Evolutionary conservation across 2,797 vertebrate genomes (phyloP).

Genomic region (Pyrocephalus nanus): DNA sequence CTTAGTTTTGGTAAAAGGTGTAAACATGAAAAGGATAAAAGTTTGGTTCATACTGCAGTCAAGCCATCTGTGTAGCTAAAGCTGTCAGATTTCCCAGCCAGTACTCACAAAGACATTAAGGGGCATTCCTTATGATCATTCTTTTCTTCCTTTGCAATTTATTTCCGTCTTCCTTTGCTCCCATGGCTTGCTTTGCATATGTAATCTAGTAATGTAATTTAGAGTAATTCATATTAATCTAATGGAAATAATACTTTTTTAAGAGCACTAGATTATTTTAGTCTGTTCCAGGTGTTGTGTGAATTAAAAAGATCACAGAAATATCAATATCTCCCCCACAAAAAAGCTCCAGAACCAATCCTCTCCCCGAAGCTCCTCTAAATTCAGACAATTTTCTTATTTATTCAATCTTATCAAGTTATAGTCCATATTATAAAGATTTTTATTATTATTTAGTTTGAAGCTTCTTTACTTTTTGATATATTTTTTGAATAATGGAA

Average conservation of each 20-base stretch:
- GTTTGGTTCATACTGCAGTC: background rate
- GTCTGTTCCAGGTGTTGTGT: background rate
- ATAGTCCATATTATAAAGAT: background rate
- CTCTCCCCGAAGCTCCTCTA: rapidly evolving
- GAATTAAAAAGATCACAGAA: background rate
- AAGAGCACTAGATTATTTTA: background rate
- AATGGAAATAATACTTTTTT: background rate
- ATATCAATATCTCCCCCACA: background rate
- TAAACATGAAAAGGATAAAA: background rate
- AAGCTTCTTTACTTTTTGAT: background rate
- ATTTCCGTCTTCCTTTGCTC: background rate
- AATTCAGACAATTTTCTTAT: background rate
- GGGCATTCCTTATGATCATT: background rate
- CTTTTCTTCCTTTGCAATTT: background rate
- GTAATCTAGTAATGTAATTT: background rate
- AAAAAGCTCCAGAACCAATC: background rate
- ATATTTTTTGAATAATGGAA: background rate
- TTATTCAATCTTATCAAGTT: background rate
- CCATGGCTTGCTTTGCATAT: background rate
- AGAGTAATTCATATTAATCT: background rate
- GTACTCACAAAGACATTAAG: background rate
- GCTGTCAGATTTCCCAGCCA: background rate
- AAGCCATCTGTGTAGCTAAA: background rate
- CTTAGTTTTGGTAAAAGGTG: background rate
- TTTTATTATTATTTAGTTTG: background rate